A percentile compares a stretch with the other conserved stretches of the same genome.
Conservation (phyloP, 2,113 vertebrate genomes). For the Seriola dumerili region DNA sequence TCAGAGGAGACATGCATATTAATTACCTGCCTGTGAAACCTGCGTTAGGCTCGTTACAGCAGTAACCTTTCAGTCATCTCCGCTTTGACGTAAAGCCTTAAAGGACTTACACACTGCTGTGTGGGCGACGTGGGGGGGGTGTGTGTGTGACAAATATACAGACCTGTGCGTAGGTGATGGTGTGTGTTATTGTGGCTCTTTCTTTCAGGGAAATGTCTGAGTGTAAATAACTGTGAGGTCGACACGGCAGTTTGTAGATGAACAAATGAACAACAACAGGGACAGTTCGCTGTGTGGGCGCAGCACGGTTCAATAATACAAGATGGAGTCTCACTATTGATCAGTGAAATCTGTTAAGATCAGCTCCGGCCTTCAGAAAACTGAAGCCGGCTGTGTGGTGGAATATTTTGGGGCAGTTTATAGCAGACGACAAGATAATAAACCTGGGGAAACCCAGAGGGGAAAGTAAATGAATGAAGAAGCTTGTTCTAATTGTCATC, state of each 20-base stretch:
- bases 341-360: not conserved
- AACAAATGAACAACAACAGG: not conserved
- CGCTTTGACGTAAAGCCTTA: not conserved
- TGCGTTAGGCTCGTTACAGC: not conserved
- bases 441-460: not conserved
- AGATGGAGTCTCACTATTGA: not conserved
- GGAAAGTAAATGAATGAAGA: not conserved
- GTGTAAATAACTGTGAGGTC: not conserved
- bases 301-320: not conserved
- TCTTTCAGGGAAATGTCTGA: not conserved
- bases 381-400: not conserved
- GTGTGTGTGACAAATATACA: not conserved
- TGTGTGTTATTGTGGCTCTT: not conserved
- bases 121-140: conserved; percentile 1
- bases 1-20: not conserved
- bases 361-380: not conserved
- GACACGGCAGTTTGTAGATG: not conserved
- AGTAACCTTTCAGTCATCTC: not conserved
- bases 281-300: not conserved
- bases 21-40: not conserved
- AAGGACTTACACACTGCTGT: too few relatives aligned
- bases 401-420: not conserved
- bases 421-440: not conserved
- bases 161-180: not conserved
- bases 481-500: not conserved